Percentiles rank a stretch among this genome's conserved stretches.
These are phyloP conservation scores for Cepaea hortensis DNA, from an alignment of 2,888 invertebrate genomes.

Conservation along the genomic window DNA sequence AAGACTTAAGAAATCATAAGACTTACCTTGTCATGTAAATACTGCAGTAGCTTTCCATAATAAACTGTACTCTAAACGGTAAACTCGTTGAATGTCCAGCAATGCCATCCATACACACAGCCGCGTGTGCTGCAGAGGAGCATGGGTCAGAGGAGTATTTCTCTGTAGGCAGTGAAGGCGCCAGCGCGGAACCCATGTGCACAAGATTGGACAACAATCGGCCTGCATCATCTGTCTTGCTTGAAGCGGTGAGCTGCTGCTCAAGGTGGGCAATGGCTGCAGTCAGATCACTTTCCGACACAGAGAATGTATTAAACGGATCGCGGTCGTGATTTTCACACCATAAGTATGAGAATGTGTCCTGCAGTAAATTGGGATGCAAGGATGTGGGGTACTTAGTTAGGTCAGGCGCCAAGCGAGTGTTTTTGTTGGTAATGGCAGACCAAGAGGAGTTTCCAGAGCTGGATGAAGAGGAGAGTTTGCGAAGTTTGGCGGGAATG, in stretches of 20 bases:
- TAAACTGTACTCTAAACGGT: conserved; percentile 67
- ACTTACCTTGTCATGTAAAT: conserved; percentile 69
- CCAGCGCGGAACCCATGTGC: neutral
- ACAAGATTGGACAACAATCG: neutral
- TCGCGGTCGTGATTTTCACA: conserved; percentile 70
- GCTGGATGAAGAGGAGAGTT: conserved; percentile 43
- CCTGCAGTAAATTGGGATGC: conserved; percentile 45
- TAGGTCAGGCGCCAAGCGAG: neutral
- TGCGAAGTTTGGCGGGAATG: conserved; percentile 49
- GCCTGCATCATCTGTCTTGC: neutral
- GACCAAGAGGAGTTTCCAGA: conserved; percentile 35
- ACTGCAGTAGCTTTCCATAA: conserved; percentile 71
- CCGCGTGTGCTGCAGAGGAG: neutral
- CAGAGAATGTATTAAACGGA: conserved; percentile 68
- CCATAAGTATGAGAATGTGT: conserved; percentile 61
- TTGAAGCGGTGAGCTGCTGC: conserved; percentile 60
- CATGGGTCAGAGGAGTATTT: neutral
- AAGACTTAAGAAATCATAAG: neutral
- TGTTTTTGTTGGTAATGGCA: conserved; percentile 18
- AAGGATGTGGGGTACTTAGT: conserved; percentile 16
- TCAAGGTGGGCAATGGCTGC: conserved; percentile 69
- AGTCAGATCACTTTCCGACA: conserved; percentile 70
- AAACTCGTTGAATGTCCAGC: conserved; percentile 53
- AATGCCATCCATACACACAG: neutral
- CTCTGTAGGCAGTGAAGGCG: neutral